Base-by-base conservation (phyloP, 2,888 invertebrate genomes). In the Drosophila formosana region DNA sequence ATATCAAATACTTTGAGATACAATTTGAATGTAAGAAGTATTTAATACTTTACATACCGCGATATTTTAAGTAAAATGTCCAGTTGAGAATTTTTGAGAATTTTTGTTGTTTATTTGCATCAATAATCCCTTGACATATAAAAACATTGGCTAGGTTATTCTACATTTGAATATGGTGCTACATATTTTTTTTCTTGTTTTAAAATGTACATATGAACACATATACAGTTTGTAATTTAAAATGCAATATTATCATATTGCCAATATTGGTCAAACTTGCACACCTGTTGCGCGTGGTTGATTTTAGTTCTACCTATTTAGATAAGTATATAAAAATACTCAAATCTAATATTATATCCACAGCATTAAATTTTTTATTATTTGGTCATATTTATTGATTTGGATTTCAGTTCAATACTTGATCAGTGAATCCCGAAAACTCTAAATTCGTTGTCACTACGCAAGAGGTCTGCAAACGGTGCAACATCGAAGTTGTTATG, bases 401-500 rank as follows among this genome's bases (percentile, higher is more conserved):
- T 37, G 4, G 4, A 5, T 37, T 37, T 37, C n/a, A n/a, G 4
- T 45, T 56, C 5, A 18, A 34, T 13, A n/a, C 11, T 6, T n/a
- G 3, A 50, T 25, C 4, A 9, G 23, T 51, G n/a, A 11, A 37
- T n/a, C 25, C 34, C 5, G 30, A 6, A 25, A 37, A 7, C n/a
- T 49, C 4, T 11, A 32, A 41, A 13, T 41, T 11, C 3, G 5
- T 39, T 52, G 39, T 0, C 13, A 30, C 25, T 55, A 43, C 23
- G 30, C 43, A 45, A 18, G 13, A 3, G n/a, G 2, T n/a, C 39
- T 43, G 13, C 32, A 45, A 52, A 18, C 32, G 28, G 41, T 43
- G 39, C 37, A 55, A 63, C 46, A 53, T 53, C 47, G 52, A 63
- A 52, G 45, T 47, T 34, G 55, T 53, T 34, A 53, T 63, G 56